Conservation (phyloP, 2,113 vertebrate species). For the Haemorhous mexicanus region DNA sequence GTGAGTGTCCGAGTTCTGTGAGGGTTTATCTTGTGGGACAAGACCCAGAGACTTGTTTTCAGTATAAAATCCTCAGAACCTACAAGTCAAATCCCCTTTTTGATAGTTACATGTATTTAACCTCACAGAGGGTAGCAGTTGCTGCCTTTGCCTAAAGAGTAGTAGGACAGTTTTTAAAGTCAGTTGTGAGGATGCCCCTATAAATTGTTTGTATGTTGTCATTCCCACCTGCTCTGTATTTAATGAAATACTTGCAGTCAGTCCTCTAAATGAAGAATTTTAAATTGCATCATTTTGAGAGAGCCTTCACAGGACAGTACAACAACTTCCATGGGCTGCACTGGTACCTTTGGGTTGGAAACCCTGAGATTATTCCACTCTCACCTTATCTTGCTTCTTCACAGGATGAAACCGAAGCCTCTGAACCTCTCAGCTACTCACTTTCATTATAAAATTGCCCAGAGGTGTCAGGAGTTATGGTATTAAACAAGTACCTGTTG, state of each 20-base stretch:
- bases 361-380: neutral
- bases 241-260: neutral
- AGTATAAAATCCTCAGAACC: neutral
- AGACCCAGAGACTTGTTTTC: neutral
- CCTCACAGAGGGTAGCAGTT: neutral
- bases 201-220: neutral
- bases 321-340: neutral
- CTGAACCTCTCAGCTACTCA: neutral
- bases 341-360: neutral
- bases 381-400: neutral
- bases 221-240: neutral
- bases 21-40: rapidly evolving
- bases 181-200: neutral
- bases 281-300: neutral
- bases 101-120: rapidly evolving
- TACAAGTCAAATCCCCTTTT: neutral
- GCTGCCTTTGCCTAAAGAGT: neutral
- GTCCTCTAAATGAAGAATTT: neutral
- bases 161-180: neutral
- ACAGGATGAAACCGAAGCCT: neutral
- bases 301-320: neutral
- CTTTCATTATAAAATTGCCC: neutral
- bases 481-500: neutral
- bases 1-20: rapidly evolving
- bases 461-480: neutral